A percentile compares a stretch with the other conserved stretches of the same genome.
phyloP scores from a whole-genome alignment of 2,113 vertebrate genomes.

The Potamarius usumacintae region DNA sequence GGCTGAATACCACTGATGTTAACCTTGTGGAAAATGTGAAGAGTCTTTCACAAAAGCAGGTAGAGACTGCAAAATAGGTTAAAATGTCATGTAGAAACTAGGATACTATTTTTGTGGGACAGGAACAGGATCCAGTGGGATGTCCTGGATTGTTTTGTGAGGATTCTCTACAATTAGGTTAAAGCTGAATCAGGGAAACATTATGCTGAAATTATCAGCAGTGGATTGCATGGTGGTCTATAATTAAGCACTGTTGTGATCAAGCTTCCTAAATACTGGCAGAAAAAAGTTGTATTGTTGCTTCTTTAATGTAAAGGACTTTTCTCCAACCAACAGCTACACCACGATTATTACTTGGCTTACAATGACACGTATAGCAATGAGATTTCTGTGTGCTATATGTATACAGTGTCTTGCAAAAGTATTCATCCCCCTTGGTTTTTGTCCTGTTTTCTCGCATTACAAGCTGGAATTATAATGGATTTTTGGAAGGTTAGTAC shows the following conservation, averaged over 20 bases:
- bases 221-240: not conserved
- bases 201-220: not conserved
- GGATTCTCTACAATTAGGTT: not conserved
- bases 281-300: not conserved
- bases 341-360: not conserved
- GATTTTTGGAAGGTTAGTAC: no score
- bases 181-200: not conserved
- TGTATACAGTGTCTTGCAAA: not conserved
- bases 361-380: not conserved
- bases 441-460: no score
- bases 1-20: not conserved
- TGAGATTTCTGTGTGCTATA: not conserved
- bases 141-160: conserved; percentile 3
- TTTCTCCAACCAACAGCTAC: not conserved
- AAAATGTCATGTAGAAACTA: not conserved
- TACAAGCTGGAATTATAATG: no score
- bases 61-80: not conserved
- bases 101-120: conserved; percentile 5
- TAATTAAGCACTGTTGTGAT: not conserved
- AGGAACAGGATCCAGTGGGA: not conserved
- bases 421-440: no score
- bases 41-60: not conserved
- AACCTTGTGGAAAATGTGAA: not conserved
- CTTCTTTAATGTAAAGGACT: not conserved
- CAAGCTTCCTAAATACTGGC: not conserved